These are phyloP conservation scores for Apotomis betuletana DNA, from an alignment of 2,888 invertebrate genomes.

Conservation along the genomic window DNA sequence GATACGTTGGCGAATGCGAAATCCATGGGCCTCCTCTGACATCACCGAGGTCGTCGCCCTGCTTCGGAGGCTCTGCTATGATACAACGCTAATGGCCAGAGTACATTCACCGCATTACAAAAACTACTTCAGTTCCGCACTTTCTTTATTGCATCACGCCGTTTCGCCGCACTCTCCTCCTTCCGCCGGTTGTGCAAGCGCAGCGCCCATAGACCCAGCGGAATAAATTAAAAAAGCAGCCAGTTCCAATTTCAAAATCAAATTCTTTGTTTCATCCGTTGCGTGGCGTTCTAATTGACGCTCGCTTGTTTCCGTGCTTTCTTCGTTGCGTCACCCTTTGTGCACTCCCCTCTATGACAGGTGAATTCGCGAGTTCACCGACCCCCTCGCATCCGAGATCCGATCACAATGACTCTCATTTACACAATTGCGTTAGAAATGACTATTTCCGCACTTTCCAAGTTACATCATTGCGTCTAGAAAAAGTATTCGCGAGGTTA, in stretches of 20 bases:
- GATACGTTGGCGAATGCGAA: constrained; percentile 55
- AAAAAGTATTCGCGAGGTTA: constrained; percentile 70
- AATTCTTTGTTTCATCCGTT: constrained; percentile 56
- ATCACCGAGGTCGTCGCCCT: constrained; percentile 72
- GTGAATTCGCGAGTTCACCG: constrained; percentile 80
- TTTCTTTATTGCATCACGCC: constrained; percentile 82
- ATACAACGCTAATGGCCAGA: constrained; percentile 76
- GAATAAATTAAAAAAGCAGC: constrained; percentile 59
- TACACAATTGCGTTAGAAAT: constrained; percentile 69
- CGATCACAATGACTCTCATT: constrained; percentile 71
- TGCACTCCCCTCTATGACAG: constrained; percentile 70
- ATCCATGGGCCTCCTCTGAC: constrained; percentile 63
- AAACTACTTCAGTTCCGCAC: constrained; percentile 82
- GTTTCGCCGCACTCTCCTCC: constrained; percentile 80
- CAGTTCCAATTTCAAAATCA: constrained; percentile 63
- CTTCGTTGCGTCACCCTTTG: constrained; percentile 69
- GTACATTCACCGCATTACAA: constrained; percentile 82
- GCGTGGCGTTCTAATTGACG: constrained; percentile 51
- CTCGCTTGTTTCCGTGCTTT: constrained; percentile 66
- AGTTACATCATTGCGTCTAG: constrained; percentile 73
- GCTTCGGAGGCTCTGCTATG: constrained; percentile 63
- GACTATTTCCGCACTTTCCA: constrained; percentile 80
- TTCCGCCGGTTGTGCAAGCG: constrained; percentile 79
- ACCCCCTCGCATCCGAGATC: constrained; percentile 69
- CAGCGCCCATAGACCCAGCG: constrained; percentile 53